Percentiles rank a stretch among this genome's conserved stretches.
phyloP scores from a whole-genome alignment of 2,113 vertebrate genomes.

The Gobius niger region DNA sequence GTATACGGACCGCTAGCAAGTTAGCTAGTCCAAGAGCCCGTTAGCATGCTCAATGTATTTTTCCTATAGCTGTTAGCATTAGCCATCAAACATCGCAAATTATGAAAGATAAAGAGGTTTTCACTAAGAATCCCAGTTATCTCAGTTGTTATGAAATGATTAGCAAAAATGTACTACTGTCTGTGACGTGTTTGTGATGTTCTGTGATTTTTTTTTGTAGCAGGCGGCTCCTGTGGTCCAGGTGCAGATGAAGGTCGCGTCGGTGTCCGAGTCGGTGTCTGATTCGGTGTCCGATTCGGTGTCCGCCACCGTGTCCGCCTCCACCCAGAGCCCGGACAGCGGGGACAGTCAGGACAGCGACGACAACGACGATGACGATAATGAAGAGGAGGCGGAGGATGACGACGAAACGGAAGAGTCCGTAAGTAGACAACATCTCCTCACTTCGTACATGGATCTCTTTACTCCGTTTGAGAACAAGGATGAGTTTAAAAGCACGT shows the following conservation, averaged over 20 bases:
- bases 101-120: no score
- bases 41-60: no score
- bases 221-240: slow-evolving; percentile 16
- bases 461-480: no score
- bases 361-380: slow-evolving; percentile 50
- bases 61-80: no score
- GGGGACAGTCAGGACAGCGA: slow-evolving; percentile 41
- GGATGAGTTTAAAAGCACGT: no score
- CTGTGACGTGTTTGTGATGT: not conserved
- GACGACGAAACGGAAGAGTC: slow-evolving; percentile 56
- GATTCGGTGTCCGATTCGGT: slow-evolving; percentile 37
- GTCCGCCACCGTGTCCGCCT: slow-evolving; percentile 21
- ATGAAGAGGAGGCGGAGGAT: slow-evolving; percentile 49
- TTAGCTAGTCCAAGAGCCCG: no score
- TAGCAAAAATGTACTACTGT: no score
- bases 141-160: no score
- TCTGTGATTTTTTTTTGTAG: no score
- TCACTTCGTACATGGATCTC: not conserved
- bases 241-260: slow-evolving; percentile 21
- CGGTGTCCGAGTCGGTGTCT: slow-evolving; percentile 21
- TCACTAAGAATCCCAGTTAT: no score
- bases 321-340: slow-evolving; percentile 50
- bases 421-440: slow-evolving; percentile 51
- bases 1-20: no score
- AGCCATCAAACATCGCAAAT: no score